Evolutionary conservation across 2,888 invertebrate genomes (phyloP), one percentile per base, ranked within the genome.

Genomic region (Sarcophaga subvicina): DNA sequence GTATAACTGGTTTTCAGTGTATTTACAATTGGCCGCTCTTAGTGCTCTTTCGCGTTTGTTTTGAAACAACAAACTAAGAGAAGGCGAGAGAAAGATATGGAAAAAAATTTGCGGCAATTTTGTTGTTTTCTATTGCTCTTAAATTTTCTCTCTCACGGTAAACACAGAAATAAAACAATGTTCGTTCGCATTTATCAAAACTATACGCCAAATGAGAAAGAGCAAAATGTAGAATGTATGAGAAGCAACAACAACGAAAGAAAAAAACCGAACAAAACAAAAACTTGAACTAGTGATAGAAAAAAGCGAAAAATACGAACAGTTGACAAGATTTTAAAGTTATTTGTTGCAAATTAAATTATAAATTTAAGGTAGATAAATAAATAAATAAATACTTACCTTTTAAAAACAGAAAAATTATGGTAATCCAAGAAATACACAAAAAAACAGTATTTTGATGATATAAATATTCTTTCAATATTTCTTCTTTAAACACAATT

Each of bases 71-170:
- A 62, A 80, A 80, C 76, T 80, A 59, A 45, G 22, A 14, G 69
- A 82, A 27, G 77, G 67, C 63, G 47, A 25, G 37, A 81, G 10
- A 60, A 64, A 37, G 62, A 73, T 37, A 79, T 63, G 37, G 17
- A 71, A 87, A 75, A 54, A 80, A 75, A 75, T 75, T 87, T 84
- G 87, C 87, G 76, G 87, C 84, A 87, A 87, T 79, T 73, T 49
- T 78, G 8, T 37, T 37, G 37, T 63, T 12, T 22, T 71, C 25
- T 20, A 10, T 37, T 76, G 71, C 76, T 80, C 70, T 67, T 49
- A 60, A 67, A 72, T 45, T 17, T 63, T 71, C 78, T 64, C 47
- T 45, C n/a, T 69, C 17, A 8, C n/a, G 14, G 20, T 37, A 62
- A 27, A 14, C 59, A 85, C 63, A 80, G 63, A 66, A 25, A 47